These are phyloP conservation scores for Aepyceros melampus DNA, from an alignment of 2,113 vertebrate species.

Conservation along the genomic window DNA sequence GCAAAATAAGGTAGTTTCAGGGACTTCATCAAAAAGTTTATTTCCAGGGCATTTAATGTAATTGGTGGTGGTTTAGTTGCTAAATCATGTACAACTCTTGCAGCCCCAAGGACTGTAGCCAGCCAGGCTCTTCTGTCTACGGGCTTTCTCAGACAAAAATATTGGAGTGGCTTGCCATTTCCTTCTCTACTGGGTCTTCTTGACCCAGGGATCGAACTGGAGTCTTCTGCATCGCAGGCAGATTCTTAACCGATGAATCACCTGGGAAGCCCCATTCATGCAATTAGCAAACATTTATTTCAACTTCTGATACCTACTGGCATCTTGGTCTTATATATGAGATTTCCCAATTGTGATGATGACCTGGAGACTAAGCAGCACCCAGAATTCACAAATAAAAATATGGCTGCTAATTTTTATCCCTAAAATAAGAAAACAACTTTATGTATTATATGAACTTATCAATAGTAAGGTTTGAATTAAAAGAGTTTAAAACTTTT, in stretches of 20 bases:
- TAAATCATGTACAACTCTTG: background rate
- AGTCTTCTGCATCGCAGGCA: background rate
- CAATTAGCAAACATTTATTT: slow-evolving; percentile 25
- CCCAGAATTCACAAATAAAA: slow-evolving; percentile 17
- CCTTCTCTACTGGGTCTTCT: background rate
- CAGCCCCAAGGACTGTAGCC: background rate
- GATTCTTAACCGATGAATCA: background rate
- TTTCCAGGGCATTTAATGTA: background rate
- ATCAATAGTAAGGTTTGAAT: background rate
- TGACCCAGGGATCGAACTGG: background rate
- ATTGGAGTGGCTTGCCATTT: background rate
- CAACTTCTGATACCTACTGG: background rate
- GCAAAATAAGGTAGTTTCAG: background rate
- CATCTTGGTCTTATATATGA: background rate
- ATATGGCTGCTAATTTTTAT: background rate
- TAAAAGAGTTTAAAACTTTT: background rate
- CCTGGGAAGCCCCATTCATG: background rate
- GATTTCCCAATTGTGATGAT: background rate
- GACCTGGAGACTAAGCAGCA: background rate
- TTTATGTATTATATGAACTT: background rate
- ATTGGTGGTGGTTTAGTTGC: background rate
- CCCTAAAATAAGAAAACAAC: background rate
- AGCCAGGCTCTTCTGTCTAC: background rate
- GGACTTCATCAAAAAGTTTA: background rate
- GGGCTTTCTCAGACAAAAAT: background rate